Evolutionary conservation across 2,113 vertebrate genomes (phyloP).

Genomic region (Gulo gulo): DNA sequence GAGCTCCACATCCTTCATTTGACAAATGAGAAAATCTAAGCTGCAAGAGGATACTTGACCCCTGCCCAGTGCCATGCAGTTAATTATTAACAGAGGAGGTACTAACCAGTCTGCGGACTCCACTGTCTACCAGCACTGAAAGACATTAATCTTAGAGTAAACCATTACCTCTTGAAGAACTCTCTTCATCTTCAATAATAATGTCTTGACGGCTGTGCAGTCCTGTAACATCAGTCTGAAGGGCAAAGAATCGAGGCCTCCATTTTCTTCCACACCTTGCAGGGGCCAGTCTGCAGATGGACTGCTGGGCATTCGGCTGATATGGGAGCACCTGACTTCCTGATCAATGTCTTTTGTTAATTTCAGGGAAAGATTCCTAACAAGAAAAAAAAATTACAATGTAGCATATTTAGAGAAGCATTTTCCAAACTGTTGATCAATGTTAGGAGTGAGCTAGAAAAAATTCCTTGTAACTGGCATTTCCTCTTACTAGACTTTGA

Average conservation of each 20-base stretch:
- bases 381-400: slow-evolving; percentile 36
- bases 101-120: background rate
- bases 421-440: background rate
- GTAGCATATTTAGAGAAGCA: background rate
- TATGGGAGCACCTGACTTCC: slow-evolving; percentile 78
- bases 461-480: background rate
- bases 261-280: slow-evolving; percentile 87
- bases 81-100: background rate
- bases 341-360: slow-evolving; percentile 83
- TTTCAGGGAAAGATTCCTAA: slow-evolving; percentile 85
- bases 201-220: slow-evolving; percentile 95
- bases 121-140: background rate
- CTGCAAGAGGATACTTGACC: background rate
- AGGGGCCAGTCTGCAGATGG: slow-evolving; percentile 86
- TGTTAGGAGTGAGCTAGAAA: background rate
- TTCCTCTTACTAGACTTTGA: background rate
- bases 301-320: slow-evolving; percentile 81
- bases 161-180: slow-evolving; percentile 95
- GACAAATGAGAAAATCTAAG: background rate
- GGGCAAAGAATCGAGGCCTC: slow-evolving; percentile 91
- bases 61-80: background rate
- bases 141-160: slow-evolving; percentile 30
- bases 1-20: background rate
- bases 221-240: slow-evolving; percentile 97
- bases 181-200: slow-evolving; percentile 94